phyloP scores from a whole-genome alignment of 2,888 invertebrate species.

The Lasioglossum oenotherae region DNA sequence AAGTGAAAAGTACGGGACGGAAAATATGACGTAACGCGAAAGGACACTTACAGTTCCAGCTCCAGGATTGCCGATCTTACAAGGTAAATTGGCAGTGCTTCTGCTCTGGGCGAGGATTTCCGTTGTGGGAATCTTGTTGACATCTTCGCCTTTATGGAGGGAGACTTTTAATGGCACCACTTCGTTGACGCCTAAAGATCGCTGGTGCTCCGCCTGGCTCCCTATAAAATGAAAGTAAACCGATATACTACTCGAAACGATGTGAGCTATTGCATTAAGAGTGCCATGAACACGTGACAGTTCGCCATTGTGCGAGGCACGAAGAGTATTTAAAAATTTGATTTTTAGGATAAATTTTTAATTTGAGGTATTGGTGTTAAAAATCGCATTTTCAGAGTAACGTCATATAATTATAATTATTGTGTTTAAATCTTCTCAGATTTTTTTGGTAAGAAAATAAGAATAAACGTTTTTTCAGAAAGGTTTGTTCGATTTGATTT shows the following conservation, averaged over 20 bases:
- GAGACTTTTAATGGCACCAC: conserved; percentile 59
- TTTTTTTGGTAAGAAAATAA: neutral
- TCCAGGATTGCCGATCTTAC: conserved; percentile 84
- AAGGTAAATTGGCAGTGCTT: conserved; percentile 85
- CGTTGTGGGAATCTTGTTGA: conserved; percentile 77
- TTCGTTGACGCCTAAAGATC: conserved; percentile 74
- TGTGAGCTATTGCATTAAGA: neutral
- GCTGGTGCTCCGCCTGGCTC: conserved; percentile 79
- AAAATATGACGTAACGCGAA: neutral
- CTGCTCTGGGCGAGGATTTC: conserved; percentile 85
- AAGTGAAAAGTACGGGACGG: neutral
- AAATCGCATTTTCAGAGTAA: neutral
- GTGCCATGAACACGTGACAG: neutral
- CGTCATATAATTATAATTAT: neutral
- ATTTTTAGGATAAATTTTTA: too few relatives aligned
- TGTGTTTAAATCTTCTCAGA: neutral
- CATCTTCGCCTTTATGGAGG: conserved; percentile 65
- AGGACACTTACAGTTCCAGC: conserved; percentile 83
- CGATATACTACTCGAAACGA: neutral
- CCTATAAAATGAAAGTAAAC: conserved; percentile 67
- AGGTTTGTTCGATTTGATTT: neutral
- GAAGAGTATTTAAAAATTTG: neutral
- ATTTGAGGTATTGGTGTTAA: too few relatives aligned
- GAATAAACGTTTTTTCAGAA: neutral
- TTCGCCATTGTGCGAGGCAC: neutral